A percentile compares a stretch with the other conserved stretches of the same genome.
phyloP scores from a whole-genome alignment of 2,113 vertebrate species.

The Grus americana region DNA sequence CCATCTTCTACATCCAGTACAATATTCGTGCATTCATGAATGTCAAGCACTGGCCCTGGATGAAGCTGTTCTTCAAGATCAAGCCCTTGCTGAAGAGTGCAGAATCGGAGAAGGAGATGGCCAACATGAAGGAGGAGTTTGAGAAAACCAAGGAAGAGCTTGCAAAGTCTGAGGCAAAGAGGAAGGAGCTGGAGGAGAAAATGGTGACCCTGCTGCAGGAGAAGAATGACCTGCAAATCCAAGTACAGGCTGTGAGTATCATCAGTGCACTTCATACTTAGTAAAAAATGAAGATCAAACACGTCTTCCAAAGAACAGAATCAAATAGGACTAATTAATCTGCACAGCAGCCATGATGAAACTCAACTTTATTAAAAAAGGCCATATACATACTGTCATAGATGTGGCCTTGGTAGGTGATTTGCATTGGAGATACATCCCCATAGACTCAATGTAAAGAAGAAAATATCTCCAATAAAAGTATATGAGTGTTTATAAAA shows the following conservation, averaged over 20 bases:
- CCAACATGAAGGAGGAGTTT: neutral
- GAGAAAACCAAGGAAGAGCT: slow-evolving; percentile 79
- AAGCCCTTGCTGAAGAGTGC: no score
- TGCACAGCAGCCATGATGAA: neutral
- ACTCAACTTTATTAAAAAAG: neutral
- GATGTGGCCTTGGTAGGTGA: neutral
- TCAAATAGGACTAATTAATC: neutral
- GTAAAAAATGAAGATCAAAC: neutral
- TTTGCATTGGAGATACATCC: neutral
- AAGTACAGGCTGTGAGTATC: slow-evolving; percentile 84
- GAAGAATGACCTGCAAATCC: slow-evolving; percentile 82
- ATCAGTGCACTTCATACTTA: neutral
- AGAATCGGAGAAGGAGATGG: no score
- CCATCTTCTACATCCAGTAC: slow-evolving; percentile 87
- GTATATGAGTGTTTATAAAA: neutral
- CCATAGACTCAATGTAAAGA: neutral
- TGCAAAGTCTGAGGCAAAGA: slow-evolving; percentile 78
- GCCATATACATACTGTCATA: neutral
- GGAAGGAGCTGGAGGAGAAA: slow-evolving; percentile 84
- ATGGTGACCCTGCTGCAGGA: slow-evolving; percentile 72
- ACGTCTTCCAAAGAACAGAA: neutral
- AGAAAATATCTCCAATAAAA: neutral
- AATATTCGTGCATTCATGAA: slow-evolving; percentile 86
- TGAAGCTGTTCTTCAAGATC: slow-evolving; percentile 66
- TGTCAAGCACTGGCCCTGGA: slow-evolving; percentile 80